Evolutionary conservation across 2,888 invertebrate genomes (phyloP), one percentile per base, ranked within the genome.

Genomic region (Drosophila mettleri): DNA sequence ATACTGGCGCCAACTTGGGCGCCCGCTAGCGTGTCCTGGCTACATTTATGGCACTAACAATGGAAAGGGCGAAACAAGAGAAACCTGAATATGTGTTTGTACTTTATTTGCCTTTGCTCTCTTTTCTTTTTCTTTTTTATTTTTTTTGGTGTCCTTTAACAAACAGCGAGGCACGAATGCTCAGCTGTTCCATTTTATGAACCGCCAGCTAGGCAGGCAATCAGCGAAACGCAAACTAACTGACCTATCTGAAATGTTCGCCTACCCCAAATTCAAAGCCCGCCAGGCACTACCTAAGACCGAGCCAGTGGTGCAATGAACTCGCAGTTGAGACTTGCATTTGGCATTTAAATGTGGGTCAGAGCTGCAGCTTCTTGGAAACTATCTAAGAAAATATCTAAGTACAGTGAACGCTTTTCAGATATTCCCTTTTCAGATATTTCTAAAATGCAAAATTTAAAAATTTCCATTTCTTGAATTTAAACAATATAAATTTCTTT

Each of bases 1-100:
- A 54, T 74, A 68, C 63, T 80, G 83, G 83, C 83, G 83, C 83
- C 83, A 77, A 66, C 52, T 60, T 69, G 81, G 80, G 43, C 77
- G 75, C 33, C 64, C 61, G 74, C 49, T 84, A 61, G 84, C 84
- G 84, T 84, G 84, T 84, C 69, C 86, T 74, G 68, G 71, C 65
- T 58, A 81, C 81, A 84, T 86, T 85, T 81, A 43, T 51, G 65
- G 67, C 69, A 18, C 14, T 29, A 16, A 29, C 20, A 27, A 58
- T 61, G 45, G 38, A 33, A 57, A 39, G 41, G 24, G 31, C 22
- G 16, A 4, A 22, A 20, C 31, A 48, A 58, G 33, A 22, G 39
- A 53, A 53, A 41, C 31, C 51, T 61, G 48, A 58, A 63, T 69
- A 41, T 63, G 48, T 53, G 43, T 74, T 64, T 60, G 41, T 58